Percentiles rank a stretch among this genome's conserved stretches.
Evolutionary conservation across 35 echinoderm and acorn worm genomes (phyloP).

Genomic region (Hemicentrotus pulcherrimus): DNA sequence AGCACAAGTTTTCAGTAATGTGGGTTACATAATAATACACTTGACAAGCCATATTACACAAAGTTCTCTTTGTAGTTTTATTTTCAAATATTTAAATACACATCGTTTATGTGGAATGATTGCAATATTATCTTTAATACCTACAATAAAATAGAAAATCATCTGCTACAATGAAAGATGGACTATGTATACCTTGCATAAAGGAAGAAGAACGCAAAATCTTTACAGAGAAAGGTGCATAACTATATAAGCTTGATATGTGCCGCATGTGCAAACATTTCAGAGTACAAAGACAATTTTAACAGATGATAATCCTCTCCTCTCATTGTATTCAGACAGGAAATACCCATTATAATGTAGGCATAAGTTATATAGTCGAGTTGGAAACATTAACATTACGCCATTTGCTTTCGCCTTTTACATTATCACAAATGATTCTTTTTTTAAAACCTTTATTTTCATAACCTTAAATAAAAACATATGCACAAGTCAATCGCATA

Average conservation of each 20-base stretch:
- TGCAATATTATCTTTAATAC: background rate
- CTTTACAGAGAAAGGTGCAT: background rate
- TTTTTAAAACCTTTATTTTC: too few relatives aligned
- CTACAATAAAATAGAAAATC: background rate
- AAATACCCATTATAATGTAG: too few relatives aligned
- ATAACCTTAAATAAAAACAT: too few relatives aligned
- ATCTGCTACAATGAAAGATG: background rate
- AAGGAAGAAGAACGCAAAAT: background rate
- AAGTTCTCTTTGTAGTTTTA: background rate
- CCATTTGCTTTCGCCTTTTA: too few relatives aligned
- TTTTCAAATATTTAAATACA: constrained; percentile 6
- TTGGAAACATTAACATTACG: too few relatives aligned
- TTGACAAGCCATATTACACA: background rate
- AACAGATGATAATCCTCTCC: too few relatives aligned
- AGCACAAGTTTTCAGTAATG: too few relatives aligned
- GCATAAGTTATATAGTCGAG: too few relatives aligned
- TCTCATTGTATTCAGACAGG: too few relatives aligned
- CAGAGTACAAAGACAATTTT: background rate
- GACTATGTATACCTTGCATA: constrained; percentile 12
- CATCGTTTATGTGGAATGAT: background rate
- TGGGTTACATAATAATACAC: too few relatives aligned
- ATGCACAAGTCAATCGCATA: too few relatives aligned
- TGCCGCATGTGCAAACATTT: background rate
- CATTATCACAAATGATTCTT: too few relatives aligned
- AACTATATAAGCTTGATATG: background rate